Evolutionary conservation across 2,888 invertebrate species (phyloP).

Genomic region (Atherix ibis): DNA sequence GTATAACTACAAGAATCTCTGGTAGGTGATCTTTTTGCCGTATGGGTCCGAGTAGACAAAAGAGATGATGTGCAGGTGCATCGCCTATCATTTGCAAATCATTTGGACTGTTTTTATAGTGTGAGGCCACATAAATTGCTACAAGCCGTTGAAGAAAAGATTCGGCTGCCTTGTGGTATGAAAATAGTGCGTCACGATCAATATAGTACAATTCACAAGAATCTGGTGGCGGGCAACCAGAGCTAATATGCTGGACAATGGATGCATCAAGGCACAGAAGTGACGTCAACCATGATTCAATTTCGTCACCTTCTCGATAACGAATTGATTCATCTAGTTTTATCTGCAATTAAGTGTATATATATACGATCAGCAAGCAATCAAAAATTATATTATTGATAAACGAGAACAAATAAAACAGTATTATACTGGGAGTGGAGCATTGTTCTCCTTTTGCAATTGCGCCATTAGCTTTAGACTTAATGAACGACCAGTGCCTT

Average conservation of each 20-base stretch:
- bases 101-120: conserved; percentile 98
- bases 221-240: conserved; percentile 79
- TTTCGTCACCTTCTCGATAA: conserved; percentile 69
- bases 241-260: conserved; percentile 40
- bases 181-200: conserved; percentile 86
- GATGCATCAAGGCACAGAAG: conserved; percentile 84
- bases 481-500: conserved; percentile 92
- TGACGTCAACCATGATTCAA: conserved; percentile 83
- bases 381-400: not conserved
- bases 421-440: conserved; percentile 40
- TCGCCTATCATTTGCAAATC: conserved; percentile 97
- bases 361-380: not conserved
- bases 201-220: conserved; percentile 79
- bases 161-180: conserved; percentile 87
- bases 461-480: conserved; percentile 90
- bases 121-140: conserved; percentile 89
- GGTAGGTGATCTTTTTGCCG: conserved; percentile 61
- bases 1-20: conserved; percentile 85
- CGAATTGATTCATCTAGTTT: conserved; percentile 89
- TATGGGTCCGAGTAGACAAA: conserved; percentile 82
- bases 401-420: not conserved
- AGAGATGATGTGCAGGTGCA: conserved; percentile 95
- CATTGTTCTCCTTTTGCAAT: conserved; percentile 46
- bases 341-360: conserved; percentile 34
- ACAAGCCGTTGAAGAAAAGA: conserved; percentile 84